Evolutionary conservation across 1,140 invertebrate species (phyloP), one percentile per base, ranked within the genome.

Genomic region (Temnothorax longispinosus): DNA sequence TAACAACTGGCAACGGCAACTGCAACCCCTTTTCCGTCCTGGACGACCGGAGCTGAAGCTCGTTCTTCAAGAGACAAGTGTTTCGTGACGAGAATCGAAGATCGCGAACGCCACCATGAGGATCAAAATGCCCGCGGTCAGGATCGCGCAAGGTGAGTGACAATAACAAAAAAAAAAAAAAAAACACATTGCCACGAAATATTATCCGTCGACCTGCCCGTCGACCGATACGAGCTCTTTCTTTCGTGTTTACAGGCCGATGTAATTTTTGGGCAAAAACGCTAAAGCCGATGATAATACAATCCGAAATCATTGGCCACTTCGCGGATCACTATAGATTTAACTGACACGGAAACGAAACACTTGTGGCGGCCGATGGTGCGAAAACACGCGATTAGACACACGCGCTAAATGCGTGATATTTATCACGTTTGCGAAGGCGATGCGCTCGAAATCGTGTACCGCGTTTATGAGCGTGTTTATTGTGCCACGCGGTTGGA

Each of bases 121-220:
- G 98, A 98, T 98, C 96, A 98, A 98, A 97, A 98, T 98, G 98
- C 98, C 98, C 95, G 98, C 98, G 95, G 98, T 98, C 96, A 97
- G 98, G 96, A 98, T 98, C 96, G 98, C 98, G 95, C 98, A 98
- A 98, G 98, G 98, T 98, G 96, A 97, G 95, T 91, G 74, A 50
- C 10, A 50, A 64, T 7, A n/a, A 27, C 4, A 41, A 60, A 75
- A 67, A 67, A 44, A 75, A 67, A 67, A 44, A 50, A 11, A 47
- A 6, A 50, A 1, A 50, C 11, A 5, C 41, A 41, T 72, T 50
- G 27, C 27, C 27, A 27, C 27, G 27, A 27, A 27, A 27, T 27
- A 27, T 27, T 27, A 1, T 27, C 27, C 27, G 27, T 27, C 27
- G 27, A 27, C 1, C 27, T 27, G 78, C 4, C 65, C 64, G 47